Conservation (phyloP, 2,113 vertebrate genomes). For the Saccopteryx leptura region DNA sequence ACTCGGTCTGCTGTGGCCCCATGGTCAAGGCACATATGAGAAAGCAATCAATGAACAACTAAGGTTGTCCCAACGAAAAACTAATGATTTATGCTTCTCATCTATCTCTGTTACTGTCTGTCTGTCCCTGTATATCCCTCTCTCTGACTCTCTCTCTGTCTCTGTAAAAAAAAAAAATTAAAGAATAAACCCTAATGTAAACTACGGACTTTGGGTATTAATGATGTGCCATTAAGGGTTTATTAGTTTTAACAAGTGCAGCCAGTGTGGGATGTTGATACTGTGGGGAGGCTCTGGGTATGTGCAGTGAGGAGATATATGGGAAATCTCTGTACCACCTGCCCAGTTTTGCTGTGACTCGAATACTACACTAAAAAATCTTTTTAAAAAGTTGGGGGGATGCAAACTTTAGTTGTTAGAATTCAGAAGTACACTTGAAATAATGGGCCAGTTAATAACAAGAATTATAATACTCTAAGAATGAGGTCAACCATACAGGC, state of each 20-base stretch:
- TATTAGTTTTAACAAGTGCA: neutral
- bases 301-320: neutral
- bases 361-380: neutral
- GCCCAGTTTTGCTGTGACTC: neutral
- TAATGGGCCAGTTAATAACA: slow-evolving; percentile 45
- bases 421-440: slow-evolving; percentile 41
- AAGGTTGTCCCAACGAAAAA: too few relatives aligned
- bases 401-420: slow-evolving; percentile 17
- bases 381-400: neutral
- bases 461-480: slow-evolving; percentile 55
- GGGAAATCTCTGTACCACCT: neutral
- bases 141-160: too few relatives aligned
- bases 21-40: too few relatives aligned
- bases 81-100: too few relatives aligned
- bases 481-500: neutral
- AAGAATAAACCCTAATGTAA: slow-evolving; percentile 35
- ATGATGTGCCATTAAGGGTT: neutral
- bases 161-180: too few relatives aligned
- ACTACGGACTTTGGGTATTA: neutral
- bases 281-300: neutral
- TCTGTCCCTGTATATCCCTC: too few relatives aligned
- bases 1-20: too few relatives aligned
- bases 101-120: too few relatives aligned
- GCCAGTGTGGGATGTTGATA: neutral
- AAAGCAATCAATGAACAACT: too few relatives aligned